Evolutionary conservation across 2,113 vertebrate species (phyloP), one percentile per base, ranked within the genome.

Genomic region (Fregata magnificens): DNA sequence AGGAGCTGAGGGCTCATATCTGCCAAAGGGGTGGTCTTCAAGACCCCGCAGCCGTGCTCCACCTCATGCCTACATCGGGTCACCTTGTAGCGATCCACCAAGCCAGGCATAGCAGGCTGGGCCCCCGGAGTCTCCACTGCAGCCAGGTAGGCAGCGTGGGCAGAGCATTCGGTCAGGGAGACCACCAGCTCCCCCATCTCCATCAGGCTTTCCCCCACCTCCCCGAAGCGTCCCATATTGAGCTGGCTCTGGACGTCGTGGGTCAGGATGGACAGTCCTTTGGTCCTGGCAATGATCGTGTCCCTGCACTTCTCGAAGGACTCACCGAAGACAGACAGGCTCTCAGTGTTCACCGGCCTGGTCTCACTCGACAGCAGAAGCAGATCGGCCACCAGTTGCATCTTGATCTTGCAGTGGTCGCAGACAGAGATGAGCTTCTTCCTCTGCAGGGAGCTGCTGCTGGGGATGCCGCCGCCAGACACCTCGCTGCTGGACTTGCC

Each of bases 221-320:
- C 99, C 2, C 97, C 97, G 72, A 99, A 99, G 95, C 99, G 99
- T 93, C 99, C 99, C 99, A 99, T 99, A 96, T 99, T 99, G 95
- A 99, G 99, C 98, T 99, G 99, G 98, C 99, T 99, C 98, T 99
- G 99, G 90, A 99, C 99, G 83, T 99, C 99, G 11, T 99, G 99
- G 44, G 99, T 99, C 87, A 99, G 98, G 83, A 99, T 99, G 97
- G 99, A 99, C 53, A 99, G 99, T 94, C 99, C 99, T 97, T 99
- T 99, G 72, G 99, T 99, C 95, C 99, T 97, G 89, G 99, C 99
- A 50, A 99, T 99, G 97, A 99, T 98, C 7, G 99, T 99, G 98
- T 99, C 99, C 67, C 99, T 98, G 97, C 99, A 99, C 97, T 99
- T 99, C 95, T 99, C 99, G 13, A 99, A 99, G 74, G 99, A 99